Evolutionary conservation across 2,797 vertebrate species (phyloP).

Genomic region (Chanos chanos): DNA sequence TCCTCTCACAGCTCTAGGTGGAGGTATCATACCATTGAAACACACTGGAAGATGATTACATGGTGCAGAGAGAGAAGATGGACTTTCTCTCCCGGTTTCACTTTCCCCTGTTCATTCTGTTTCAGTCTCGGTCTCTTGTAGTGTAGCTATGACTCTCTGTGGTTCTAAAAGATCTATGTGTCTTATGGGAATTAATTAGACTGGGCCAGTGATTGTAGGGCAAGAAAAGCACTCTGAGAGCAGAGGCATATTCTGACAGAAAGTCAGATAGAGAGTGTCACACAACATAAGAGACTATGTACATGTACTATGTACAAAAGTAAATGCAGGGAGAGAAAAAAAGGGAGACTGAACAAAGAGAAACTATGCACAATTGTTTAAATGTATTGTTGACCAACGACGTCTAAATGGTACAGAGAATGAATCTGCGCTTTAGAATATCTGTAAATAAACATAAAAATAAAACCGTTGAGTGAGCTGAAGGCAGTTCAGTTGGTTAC

Average conservation of each 20-base stretch:
- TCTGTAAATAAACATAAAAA: too few species aligned
- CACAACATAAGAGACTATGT: neutral
- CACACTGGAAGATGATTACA: constrained; percentile 56
- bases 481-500: too few species aligned
- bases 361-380: too few species aligned
- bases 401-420: too few species aligned
- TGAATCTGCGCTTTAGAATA: too few species aligned
- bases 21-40: constrained; percentile 41
- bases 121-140: constrained; percentile 14
- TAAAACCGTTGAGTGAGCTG: too few species aligned
- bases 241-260: constrained; percentile 24
- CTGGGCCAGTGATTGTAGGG: constrained; percentile 37
- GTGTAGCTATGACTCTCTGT: constrained; percentile 17
- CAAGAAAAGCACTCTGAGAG: constrained; percentile 21
- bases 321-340: too few species aligned
- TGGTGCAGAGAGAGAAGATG: constrained; percentile 45
- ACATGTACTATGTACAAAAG: constrained; percentile 15
- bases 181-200: constrained; percentile 57
- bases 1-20: constrained; percentile 39
- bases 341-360: too few species aligned
- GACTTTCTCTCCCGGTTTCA: constrained; percentile 13
- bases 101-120: constrained; percentile 7
- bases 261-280: neutral
- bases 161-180: constrained; percentile 1
- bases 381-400: too few species aligned